Percentiles rank a stretch among this genome's conserved stretches.
phyloP scores from a whole-genome alignment of 2,888 invertebrate species.

The Nineta flava region DNA sequence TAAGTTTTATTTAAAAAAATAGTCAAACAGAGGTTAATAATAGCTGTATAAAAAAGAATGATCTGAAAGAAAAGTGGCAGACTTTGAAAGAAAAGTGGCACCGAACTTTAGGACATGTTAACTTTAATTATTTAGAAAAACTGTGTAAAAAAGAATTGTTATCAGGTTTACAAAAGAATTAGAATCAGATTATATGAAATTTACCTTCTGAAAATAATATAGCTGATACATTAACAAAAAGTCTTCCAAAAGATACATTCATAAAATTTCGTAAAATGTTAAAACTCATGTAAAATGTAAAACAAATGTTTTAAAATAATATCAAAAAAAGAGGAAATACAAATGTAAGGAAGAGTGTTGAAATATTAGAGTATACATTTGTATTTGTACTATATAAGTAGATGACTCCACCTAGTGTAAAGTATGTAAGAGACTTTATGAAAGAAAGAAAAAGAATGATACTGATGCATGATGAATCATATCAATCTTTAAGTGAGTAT shows the following conservation, averaged over 20 bases:
- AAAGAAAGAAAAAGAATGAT: too few species aligned
- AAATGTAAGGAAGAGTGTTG: constrained; percentile 9
- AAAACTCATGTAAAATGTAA: constrained; percentile 4
- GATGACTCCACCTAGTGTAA: too few species aligned
- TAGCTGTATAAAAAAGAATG: not conserved
- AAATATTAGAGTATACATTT: not conserved
- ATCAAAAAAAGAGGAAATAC: not conserved
- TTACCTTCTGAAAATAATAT: constrained; percentile 1
- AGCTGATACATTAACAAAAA: not conserved
- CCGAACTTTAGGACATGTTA: constrained; percentile 14
- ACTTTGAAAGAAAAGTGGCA: constrained; percentile 15
- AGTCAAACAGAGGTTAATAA: not conserved
- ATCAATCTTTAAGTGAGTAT: too few species aligned
- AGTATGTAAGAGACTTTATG: too few species aligned
- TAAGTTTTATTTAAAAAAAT: constrained; percentile 3
- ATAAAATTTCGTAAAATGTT: constrained; percentile 10
- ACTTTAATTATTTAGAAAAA: constrained; percentile 11
- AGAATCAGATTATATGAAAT: not conserved
- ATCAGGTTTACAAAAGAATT: not conserved
- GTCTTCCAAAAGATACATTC: constrained; percentile 9
- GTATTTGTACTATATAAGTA: too few species aligned
- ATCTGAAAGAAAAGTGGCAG: too few species aligned
- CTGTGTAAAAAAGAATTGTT: not conserved
- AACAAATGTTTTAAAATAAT: not conserved
- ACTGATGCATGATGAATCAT: too few species aligned